Evolutionary conservation across 2,888 invertebrate species (phyloP), one percentile per base, ranked within the genome.

Genomic region (Colostygia pectinataria): DNA sequence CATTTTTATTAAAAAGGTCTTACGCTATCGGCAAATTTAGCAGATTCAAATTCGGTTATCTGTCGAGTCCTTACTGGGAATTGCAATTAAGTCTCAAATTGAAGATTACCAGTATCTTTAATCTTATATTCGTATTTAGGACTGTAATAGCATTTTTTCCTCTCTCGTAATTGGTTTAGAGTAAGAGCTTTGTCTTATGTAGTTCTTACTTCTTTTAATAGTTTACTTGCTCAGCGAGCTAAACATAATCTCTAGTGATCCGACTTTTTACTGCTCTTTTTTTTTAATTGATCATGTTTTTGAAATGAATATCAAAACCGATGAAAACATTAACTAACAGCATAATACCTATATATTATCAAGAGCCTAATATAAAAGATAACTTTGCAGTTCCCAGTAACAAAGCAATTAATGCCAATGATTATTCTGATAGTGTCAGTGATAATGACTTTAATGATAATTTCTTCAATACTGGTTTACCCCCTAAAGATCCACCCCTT

Each of bases 401-500:
- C 37, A 29, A 62, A 62, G 59, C 62, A 47, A 47, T 31, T 9
- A 40, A 43, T 50, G 54, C 36, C 41, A 43, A 53, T 58, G 55
- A 23, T 48, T 41, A 4, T 54, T 43, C 36, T 53, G 51, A 48
- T 41, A 46, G 41, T 48, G 46, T 39, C 36, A 40, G 43, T 54
- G 45, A 39, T 46, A 42, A 57, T 60, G 51, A 38, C 37, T 55
- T 64, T 64, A 64, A 71, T 70, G 60, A 72, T 72, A 57, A 61
- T 41, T 52, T 28, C 5, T 47, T 49, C 36, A 28, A 54, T 71
- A 58, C 70, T 74, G 71, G 66, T 68, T 68, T 72, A 78, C 72
- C 72, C 89, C 87, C 88, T 83, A 88, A 90, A 89, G 90, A 89
- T 89, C 78, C 89, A 90, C 88, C 90, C 90, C 91, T 91, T 91